Evolutionary conservation across 1,140 invertebrate species (phyloP).

Genomic region (Dreissena rostriformis): DNA sequence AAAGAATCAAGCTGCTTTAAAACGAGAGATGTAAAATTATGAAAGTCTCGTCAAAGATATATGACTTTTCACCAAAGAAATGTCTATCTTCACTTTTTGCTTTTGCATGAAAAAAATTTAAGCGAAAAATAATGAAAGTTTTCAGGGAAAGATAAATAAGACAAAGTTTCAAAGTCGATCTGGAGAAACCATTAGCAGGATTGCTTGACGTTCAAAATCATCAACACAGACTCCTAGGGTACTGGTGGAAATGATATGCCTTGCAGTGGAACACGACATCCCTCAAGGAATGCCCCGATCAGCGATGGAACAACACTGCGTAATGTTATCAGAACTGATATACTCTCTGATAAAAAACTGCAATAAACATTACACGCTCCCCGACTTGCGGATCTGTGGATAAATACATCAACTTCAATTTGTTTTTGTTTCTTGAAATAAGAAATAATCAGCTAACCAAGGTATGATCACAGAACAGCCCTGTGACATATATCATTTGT

Average conservation of each 20-base stretch:
- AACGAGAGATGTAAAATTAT: conserved; percentile 49
- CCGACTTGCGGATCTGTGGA: conserved; percentile 30
- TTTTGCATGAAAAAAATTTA: conserved; percentile 50
- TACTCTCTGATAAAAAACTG: conserved; percentile 35
- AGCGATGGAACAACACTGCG: conserved; percentile 29
- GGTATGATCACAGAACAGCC: too few species aligned
- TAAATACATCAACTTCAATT: conserved; percentile 34
- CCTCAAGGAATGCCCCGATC: conserved; percentile 23
- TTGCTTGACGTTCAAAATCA: conserved; percentile 40
- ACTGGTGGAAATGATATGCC: conserved; percentile 47
- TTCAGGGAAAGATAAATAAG: conserved; percentile 50
- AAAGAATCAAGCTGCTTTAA: conserved; percentile 24
- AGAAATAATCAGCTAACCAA: too few species aligned
- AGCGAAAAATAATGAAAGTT: conserved; percentile 54
- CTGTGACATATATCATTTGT: too few species aligned
- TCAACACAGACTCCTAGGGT: conserved; percentile 25
- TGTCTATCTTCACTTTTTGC: conserved; percentile 27
- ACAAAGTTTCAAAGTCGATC: conserved; percentile 40
- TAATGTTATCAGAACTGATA: conserved; percentile 34
- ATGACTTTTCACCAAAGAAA: conserved; percentile 33
- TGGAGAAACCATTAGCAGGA: conserved; percentile 41
- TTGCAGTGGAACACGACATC: conserved; percentile 42
- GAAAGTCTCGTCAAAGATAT: conserved; percentile 48
- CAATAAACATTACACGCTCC: conserved; percentile 50
- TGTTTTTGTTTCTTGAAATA: conserved; percentile 4